Percentiles rank a stretch among this genome's conserved stretches.
Conservation (phyloP, 2,113 vertebrate genomes). For the Tachuris rubrigastra region DNA sequence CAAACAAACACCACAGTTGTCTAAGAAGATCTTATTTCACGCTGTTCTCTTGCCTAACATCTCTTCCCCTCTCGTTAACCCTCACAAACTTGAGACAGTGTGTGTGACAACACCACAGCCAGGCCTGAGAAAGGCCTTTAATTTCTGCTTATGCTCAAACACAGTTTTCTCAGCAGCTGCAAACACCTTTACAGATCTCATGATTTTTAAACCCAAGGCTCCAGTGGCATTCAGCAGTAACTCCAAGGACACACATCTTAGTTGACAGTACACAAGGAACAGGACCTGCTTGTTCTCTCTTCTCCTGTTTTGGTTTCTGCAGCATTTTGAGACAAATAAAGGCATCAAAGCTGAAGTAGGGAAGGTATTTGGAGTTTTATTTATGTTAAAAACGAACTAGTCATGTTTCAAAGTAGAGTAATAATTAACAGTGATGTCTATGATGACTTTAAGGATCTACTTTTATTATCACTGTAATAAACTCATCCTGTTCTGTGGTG, state of each 20-base stretch:
- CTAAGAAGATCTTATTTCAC: background rate
- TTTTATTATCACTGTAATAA: background rate
- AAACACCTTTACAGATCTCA: background rate
- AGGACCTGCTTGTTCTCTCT: background rate
- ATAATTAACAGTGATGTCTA: background rate
- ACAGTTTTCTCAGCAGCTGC: background rate
- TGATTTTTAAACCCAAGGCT: background rate
- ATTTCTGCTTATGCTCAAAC: no score
- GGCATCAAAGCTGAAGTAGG: background rate
- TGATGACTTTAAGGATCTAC: background rate
- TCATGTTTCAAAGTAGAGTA: background rate
- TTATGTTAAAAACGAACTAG: background rate
- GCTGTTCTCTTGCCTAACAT: background rate
- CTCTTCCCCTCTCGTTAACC: background rate
- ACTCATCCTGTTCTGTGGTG: background rate
- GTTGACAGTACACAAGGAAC: background rate
- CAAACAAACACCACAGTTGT: background rate
- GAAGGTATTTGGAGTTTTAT: background rate
- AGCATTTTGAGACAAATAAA: conserved; percentile 38
- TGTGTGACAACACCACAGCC: background rate
- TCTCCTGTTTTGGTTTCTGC: background rate
- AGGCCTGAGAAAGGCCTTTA: background rate
- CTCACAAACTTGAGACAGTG: background rate
- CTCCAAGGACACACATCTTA: background rate
- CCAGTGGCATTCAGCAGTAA: background rate